These are phyloP conservation scores for Girardinus metallicus DNA, from an alignment of 2,797 vertebrate genomes.

Conservation along the genomic window DNA sequence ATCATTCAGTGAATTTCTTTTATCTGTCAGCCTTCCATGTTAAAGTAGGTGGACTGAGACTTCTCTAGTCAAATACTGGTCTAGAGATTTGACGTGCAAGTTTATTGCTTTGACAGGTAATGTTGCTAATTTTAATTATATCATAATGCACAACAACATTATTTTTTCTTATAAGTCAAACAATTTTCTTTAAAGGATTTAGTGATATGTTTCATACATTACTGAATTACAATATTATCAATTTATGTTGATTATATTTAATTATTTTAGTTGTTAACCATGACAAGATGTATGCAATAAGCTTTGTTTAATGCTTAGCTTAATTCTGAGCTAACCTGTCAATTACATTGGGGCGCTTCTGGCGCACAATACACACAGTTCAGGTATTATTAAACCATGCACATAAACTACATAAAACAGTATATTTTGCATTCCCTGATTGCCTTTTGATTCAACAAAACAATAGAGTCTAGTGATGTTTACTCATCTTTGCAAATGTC, in stretches of 20 bases:
- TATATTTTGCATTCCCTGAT: background rate
- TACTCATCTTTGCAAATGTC: background rate
- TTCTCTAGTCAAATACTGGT: no score
- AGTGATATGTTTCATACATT: background rate
- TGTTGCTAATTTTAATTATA: no score
- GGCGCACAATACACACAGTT: background rate
- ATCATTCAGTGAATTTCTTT: background rate
- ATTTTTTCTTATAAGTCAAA: no score
- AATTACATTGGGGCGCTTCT: background rate
- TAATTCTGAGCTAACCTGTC: background rate
- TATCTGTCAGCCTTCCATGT: background rate
- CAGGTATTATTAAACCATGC: background rate
- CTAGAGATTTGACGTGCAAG: no score
- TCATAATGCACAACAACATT: background rate
- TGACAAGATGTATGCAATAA: background rate
- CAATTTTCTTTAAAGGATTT: no score
- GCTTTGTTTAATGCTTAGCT: no score
- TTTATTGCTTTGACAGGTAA: no score
- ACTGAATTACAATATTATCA: background rate
- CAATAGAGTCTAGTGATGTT: background rate
- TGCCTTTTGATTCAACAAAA: background rate
- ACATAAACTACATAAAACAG: background rate
- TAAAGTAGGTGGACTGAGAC: background rate
- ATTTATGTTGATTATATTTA: background rate
- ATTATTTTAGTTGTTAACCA: background rate